Evolutionary conservation across 2,797 vertebrate genomes (phyloP).

Genomic region (Harpagifer antarcticus): DNA sequence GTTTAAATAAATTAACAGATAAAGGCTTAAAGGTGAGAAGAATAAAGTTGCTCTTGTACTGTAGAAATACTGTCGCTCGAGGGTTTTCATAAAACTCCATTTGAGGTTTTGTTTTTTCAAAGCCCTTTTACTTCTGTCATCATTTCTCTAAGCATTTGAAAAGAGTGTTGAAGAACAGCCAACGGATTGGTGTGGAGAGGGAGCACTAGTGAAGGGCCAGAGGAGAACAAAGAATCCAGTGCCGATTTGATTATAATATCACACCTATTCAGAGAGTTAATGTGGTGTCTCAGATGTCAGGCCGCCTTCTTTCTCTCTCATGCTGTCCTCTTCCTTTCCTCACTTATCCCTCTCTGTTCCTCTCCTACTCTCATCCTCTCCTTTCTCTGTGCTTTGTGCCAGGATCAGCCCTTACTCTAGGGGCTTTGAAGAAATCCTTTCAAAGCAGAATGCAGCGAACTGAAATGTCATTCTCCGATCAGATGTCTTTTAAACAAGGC

Average conservation of each 20-base stretch:
- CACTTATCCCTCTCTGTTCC: constrained; percentile 16
- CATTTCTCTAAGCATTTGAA: constrained; percentile 58
- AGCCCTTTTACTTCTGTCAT: constrained; percentile 57
- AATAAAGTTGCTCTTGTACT: constrained; percentile 32
- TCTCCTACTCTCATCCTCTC: constrained; percentile 23
- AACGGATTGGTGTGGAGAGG: constrained; percentile 41
- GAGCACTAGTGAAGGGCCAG: constrained; percentile 45
- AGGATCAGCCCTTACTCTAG: constrained; percentile 49
- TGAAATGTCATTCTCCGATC: constrained; percentile 65
- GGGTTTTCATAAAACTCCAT: constrained; percentile 35
- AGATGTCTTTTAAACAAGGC: constrained; percentile 56
- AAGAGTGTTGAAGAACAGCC: constrained; percentile 57
- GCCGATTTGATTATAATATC: constrained; percentile 75
- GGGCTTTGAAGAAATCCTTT: constrained; percentile 68
- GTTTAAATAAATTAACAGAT: constrained; percentile 16
- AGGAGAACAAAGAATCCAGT: constrained; percentile 69
- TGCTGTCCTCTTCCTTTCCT: constrained; percentile 21
- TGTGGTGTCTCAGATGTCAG: constrained; percentile 65
- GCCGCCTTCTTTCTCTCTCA: constrained; percentile 33
- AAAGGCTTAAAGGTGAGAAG: constrained; percentile 32
- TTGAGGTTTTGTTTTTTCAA: constrained; percentile 18
- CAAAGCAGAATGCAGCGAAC: constrained; percentile 45
- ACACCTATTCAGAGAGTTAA: constrained; percentile 71
- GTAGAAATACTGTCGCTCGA: constrained; percentile 41
- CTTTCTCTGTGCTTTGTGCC: constrained; percentile 50